Evolutionary conservation across 2,888 invertebrate species (phyloP).

Genomic region (Anoplius nigerrimus): DNA sequence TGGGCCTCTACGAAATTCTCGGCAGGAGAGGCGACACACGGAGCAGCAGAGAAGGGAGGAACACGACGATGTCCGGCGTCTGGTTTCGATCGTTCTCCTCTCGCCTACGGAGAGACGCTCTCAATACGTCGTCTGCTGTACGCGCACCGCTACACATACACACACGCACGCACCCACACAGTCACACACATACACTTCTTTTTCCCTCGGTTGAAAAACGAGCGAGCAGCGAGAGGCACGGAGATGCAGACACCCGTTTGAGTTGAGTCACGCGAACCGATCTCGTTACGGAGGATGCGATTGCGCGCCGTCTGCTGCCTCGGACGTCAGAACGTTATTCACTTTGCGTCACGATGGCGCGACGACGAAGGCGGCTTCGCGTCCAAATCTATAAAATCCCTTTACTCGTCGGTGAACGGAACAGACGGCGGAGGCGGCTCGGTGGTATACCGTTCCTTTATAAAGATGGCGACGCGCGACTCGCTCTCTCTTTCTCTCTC

Average conservation of each 20-base stretch:
- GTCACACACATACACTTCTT: constrained; percentile 26
- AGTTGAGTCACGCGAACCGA: no score
- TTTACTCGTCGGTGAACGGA: constrained; percentile 12
- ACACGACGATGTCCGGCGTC: neutral
- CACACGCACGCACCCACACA: constrained; percentile 44
- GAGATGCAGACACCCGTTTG: no score
- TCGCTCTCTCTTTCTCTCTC: neutral
- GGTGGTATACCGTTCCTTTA: constrained; percentile 44
- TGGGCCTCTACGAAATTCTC: no score
- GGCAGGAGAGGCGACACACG: neutral
- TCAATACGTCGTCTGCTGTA: neutral
- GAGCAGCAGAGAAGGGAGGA: neutral
- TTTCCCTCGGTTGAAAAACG: no score
- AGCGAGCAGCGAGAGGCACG: no score
- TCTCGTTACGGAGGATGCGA: no score
- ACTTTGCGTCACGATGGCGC: neutral
- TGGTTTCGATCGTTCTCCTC: constrained; percentile 1
- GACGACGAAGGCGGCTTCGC: neutral
- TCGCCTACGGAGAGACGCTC: neutral
- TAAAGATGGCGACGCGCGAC: constrained; percentile 66
- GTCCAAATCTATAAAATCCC: constrained; percentile 10
- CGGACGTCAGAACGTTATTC: no score
- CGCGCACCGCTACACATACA: constrained; percentile 19
- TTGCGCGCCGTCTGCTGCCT: no score
- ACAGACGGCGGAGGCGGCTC: constrained; percentile 39